Percentiles rank a stretch among this genome's conserved stretches.
Evolutionary conservation across 1,140 invertebrate species (phyloP).

Genomic region (Diabrotica virgifera): DNA sequence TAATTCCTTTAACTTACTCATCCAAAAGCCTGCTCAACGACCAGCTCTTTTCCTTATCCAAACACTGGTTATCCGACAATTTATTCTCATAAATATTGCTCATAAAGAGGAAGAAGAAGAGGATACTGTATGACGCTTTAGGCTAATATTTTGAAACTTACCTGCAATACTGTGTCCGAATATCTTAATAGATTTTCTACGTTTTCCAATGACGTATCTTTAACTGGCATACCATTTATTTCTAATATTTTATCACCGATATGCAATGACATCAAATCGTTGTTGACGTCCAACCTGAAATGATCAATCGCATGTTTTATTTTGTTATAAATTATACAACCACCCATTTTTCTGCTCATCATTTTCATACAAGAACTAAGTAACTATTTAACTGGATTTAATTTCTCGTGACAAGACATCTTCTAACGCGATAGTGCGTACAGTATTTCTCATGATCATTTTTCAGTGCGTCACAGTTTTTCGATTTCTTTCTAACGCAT

Average conservation of each 20-base stretch:
- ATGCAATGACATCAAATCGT: slow-evolving; percentile 78
- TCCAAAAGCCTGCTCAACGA: slow-evolving; percentile 81
- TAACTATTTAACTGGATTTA: too few relatives aligned
- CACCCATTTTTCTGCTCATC: too few relatives aligned
- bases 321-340: too few relatives aligned
- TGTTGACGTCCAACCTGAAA: slow-evolving; percentile 73
- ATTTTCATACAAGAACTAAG: too few relatives aligned
- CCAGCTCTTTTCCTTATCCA: slow-evolving; percentile 75
- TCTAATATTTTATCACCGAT: slow-evolving; percentile 89
- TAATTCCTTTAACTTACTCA: slow-evolving; percentile 61
- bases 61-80: slow-evolving; percentile 44
- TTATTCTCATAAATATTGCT: too few relatives aligned
- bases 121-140: too few relatives aligned
- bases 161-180: slow-evolving; percentile 71
- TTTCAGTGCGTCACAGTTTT: too few relatives aligned
- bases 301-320: background rate
- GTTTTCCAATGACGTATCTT: slow-evolving; percentile 71
- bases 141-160: slow-evolving; percentile 39
- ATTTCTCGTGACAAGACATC: too few relatives aligned
- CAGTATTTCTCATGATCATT: too few relatives aligned
- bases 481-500: too few relatives aligned
- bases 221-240: slow-evolving; percentile 85
- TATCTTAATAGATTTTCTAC: slow-evolving; percentile 74
- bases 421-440: too few relatives aligned
- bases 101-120: too few relatives aligned